Base-by-base conservation (phyloP, 1,140 invertebrate species). In the Leptinotarsa undecemlineata region DNA sequence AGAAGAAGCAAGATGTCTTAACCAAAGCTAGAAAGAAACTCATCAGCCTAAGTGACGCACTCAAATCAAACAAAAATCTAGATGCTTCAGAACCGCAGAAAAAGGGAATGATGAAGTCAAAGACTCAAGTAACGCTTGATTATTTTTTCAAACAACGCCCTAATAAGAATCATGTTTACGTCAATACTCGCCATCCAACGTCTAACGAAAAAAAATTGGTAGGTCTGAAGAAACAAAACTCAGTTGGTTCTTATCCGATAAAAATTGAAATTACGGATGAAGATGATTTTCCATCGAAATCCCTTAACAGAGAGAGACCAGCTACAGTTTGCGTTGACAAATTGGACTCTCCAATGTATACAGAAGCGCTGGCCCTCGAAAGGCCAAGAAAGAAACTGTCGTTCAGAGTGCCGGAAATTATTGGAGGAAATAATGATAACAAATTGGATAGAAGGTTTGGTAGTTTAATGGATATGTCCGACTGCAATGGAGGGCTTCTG, bases 351-450 rank as follows among this genome's bases (percentile, higher is more conserved):
- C 80, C 75, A 81, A 67, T 79, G 79, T 78, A 78, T 70, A 76
- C 84, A 80, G 81, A 86, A 84, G 75, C 80, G 77, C 86, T 89
- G 74, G 84, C 83, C 47, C 86, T 86, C 20, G 90, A 92, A 70
- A 89, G 90, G 77, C 93, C 94, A 0, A 87, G 93, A 23, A 96
- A 95, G 84, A 96, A 96, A 81, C 86, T 95, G 1, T 95, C 93
- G 0, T 96, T 95, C 82, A 90, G 93, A 72, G 93, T 95, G 80
- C 94, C 94, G 1, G 93, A 94, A 85, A 91, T 93, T 20, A 70
- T 21, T 57, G 20, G n/a, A 26, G 33, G 33, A 23, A 19, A 21
- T 21, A 23, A 13, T 70, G 47, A 21, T 17, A 57, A 3, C 20
- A 21, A 8, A 21, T 17, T 21, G 17, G 26, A 57, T 57, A 70